Percentiles rank a stretch among this genome's conserved stretches.
phyloP scores from a whole-genome alignment of 1,140 invertebrate species.

The Drosophila orosa region DNA sequence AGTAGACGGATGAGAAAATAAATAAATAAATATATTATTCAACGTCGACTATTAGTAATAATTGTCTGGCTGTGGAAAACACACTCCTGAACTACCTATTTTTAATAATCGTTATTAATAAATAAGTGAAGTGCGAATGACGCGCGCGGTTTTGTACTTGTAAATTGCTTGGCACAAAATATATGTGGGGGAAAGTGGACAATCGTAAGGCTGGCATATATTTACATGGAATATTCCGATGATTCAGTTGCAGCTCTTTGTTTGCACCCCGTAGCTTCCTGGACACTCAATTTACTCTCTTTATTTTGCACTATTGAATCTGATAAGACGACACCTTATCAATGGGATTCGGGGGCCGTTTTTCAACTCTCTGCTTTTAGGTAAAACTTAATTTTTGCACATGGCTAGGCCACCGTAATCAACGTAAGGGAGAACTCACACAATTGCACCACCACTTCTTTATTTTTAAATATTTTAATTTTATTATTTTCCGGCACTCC shows the following conservation, averaged over 20 bases:
- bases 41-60: conserved; percentile 19
- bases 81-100: conserved; percentile 25
- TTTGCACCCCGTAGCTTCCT: conserved; percentile 15
- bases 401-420: conserved; percentile 22
- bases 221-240: conserved; percentile 62
- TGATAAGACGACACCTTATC: conserved; percentile 42
- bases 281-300: neutral
- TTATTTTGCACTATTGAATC: conserved; percentile 21
- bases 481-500: conserved; percentile 18
- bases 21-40: conserved; percentile 18
- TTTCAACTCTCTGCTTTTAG: conserved; percentile 12
- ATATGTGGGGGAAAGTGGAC: conserved; percentile 14
- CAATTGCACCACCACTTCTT: conserved; percentile 2
- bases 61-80: neutral
- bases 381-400: conserved; percentile 24
- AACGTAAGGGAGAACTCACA: conserved; percentile 7
- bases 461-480: conserved; percentile 52
- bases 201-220: conserved; percentile 45
- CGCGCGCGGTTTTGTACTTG: conserved; percentile 59
- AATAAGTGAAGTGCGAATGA: conserved; percentile 18
- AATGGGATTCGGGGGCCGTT: conserved; percentile 16
- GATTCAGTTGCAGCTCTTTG: conserved; percentile 29
- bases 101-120: conserved; percentile 15
- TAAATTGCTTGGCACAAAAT: conserved; percentile 66
- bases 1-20: conserved; percentile 16